Conservation (phyloP, 1,140 invertebrate species). For the Tetramorium alpestre region DNA sequence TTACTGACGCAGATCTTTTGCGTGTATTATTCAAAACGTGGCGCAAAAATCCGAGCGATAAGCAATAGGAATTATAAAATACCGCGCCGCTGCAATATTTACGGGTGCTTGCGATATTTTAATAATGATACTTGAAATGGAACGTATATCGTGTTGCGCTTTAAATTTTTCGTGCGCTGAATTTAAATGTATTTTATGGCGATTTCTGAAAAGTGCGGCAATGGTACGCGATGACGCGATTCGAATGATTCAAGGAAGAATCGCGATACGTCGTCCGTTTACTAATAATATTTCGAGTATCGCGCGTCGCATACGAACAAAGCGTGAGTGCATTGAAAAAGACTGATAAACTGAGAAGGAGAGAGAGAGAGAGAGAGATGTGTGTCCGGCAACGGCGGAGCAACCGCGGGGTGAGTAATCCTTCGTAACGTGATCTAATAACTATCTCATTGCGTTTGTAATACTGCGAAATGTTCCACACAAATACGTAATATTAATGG, state of each 20-base stretch:
- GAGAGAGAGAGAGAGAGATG: too few relatives aligned
- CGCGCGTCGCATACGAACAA: not conserved
- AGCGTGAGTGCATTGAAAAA: too few relatives aligned
- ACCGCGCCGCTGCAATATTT: not conserved
- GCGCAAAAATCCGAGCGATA: not conserved
- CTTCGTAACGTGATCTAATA: not conserved
- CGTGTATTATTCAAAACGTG: not conserved
- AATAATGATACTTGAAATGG: not conserved
- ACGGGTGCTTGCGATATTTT: not conserved
- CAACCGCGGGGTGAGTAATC: too few relatives aligned
- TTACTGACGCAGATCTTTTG: not conserved
- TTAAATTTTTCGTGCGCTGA: not conserved
- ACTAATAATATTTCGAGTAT: not conserved
- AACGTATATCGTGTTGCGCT: too few relatives aligned
- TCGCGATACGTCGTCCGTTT: not conserved
- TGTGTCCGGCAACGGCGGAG: too few relatives aligned
- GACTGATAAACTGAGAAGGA: too few relatives aligned
- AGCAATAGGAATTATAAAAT: not conserved
- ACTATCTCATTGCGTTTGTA: not conserved
- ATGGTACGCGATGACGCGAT: not conserved
- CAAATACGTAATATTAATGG: not conserved
- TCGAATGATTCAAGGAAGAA: not conserved
- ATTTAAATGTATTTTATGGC: not conserved
- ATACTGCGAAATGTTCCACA: not conserved
- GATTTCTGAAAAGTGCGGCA: not conserved